Percentiles rank a stretch among this genome's conserved stretches.
phyloP scores from a whole-genome alignment of 2,113 vertebrate species.

The Phocoena sinus region DNA sequence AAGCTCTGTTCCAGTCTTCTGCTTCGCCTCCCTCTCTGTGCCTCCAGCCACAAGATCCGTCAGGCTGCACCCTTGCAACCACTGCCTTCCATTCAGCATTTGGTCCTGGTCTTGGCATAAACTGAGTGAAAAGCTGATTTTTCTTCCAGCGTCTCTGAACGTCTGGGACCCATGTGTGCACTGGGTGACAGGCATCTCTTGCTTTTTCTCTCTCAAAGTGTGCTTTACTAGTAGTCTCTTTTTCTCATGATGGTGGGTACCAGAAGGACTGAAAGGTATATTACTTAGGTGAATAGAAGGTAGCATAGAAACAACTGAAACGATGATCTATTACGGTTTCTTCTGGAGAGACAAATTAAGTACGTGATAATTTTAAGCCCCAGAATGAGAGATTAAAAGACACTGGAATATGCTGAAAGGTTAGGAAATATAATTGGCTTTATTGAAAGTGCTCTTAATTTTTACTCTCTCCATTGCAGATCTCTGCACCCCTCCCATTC shows the following conservation, averaged over 20 bases:
- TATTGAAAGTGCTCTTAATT: slow-evolving; percentile 52
- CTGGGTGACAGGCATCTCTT: background rate
- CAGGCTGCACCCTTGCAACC: background rate
- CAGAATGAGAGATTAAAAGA: slow-evolving; percentile 14
- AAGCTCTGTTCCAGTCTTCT: slow-evolving; percentile 2
- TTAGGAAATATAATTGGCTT: slow-evolving; percentile 27
- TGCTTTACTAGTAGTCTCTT: slow-evolving; percentile 46
- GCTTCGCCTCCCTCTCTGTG: background rate
- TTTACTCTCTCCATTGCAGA: slow-evolving; percentile 5
- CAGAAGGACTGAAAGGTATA: slow-evolving; percentile 38
- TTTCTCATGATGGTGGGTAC: slow-evolving; percentile 48
- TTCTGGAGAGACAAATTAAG: slow-evolving; percentile 6
- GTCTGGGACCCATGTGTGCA: background rate
- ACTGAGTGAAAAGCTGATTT: slow-evolving; percentile 49
- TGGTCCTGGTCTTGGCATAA: slow-evolving; percentile 51
- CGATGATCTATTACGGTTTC: background rate
- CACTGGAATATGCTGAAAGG: slow-evolving; percentile 5
- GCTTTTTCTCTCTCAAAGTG: slow-evolving; percentile 5
- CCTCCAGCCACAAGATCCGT: slow-evolving; percentile 56
- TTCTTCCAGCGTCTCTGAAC: slow-evolving; percentile 3
- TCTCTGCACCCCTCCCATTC: background rate
- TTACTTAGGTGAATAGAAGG: slow-evolving; percentile 20
- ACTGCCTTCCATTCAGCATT: slow-evolving; percentile 21
- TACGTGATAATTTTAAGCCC: slow-evolving; percentile 14
- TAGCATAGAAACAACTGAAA: slow-evolving; percentile 16